phyloP scores from a whole-genome alignment of 1,140 invertebrate species.

The Drosophila athabasca region DNA sequence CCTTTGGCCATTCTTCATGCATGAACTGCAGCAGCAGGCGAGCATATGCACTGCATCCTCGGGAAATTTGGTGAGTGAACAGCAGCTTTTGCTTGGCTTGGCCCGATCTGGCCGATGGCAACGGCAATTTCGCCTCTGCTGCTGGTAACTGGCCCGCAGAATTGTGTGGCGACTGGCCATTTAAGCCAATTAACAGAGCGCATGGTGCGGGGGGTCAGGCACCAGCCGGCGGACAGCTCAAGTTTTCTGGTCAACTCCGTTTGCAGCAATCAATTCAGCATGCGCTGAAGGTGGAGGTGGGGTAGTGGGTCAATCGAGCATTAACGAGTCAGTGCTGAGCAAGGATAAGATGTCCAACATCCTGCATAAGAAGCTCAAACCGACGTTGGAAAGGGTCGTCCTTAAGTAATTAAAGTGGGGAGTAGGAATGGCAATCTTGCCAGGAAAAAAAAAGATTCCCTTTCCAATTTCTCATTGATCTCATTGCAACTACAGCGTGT shows the following conservation, averaged over 20 bases:
- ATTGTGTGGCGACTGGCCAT: constrained; percentile 34
- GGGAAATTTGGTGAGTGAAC: constrained; percentile 12
- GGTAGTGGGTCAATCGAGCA: constrained; percentile 2
- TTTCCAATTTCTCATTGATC: no score
- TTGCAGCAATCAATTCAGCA: constrained; percentile 22
- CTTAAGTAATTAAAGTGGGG: background rate
- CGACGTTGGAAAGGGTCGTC: background rate
- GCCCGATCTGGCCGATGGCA: no score
- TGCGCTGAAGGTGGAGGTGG: background rate
- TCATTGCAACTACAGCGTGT: no score
- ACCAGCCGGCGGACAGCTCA: constrained; percentile 11
- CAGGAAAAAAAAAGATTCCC: no score
- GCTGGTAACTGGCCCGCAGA: constrained; percentile 9
- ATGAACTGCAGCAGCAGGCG: constrained; percentile 3
- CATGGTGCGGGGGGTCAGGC: constrained; percentile 34
- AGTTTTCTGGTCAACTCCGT: constrained; percentile 8
- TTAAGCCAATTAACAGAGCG: constrained; percentile 61
- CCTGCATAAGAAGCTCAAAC: background rate
- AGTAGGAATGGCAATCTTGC: no score
- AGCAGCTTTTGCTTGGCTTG: constrained; percentile 2
- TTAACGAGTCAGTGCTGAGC: constrained; percentile 37
- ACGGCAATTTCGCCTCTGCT: constrained; percentile 1
- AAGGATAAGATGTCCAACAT: background rate
- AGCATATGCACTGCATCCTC: constrained; percentile 43
- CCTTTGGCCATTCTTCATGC: constrained; percentile 30